Evolutionary conservation across 2,888 invertebrate species (phyloP).

Genomic region (Bibio marci): DNA sequence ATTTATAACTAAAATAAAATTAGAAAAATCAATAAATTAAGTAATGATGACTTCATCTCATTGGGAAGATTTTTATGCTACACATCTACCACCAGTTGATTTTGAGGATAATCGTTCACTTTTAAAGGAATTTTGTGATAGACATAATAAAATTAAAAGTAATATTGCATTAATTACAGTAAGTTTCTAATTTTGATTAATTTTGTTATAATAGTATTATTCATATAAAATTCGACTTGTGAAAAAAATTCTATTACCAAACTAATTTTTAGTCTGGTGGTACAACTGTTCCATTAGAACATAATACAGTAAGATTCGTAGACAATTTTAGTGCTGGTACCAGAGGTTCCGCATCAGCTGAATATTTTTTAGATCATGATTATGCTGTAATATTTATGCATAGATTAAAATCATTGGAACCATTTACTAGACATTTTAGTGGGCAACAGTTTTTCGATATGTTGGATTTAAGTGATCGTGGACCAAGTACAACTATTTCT

Average conservation of each 20-base stretch:
- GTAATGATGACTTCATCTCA: conserved; percentile 30
- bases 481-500: conserved; percentile 45
- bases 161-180: conserved; percentile 68
- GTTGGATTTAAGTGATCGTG: conserved; percentile 46
- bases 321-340: conserved; percentile 98
- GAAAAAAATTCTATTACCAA: too few species aligned
- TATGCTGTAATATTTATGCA: conserved; percentile 92
- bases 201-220: too few species aligned
- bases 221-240: too few species aligned
- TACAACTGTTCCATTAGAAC: conserved; percentile 90
- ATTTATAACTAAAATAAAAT: too few species aligned
- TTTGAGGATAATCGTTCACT: conserved; percentile 54
- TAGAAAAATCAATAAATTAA: too few species aligned
- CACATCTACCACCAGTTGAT: conserved; percentile 59
- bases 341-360: conserved; percentile 85
- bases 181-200: conserved; percentile 23
- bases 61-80: conserved; percentile 75
- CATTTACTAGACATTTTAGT: conserved; percentile 75
- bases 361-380: conserved; percentile 75
- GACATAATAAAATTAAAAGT: conserved; percentile 46
- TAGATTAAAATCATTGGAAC: conserved; percentile 75
- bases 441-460: conserved; percentile 64
- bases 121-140: conserved; percentile 55
- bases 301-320: conserved; percentile 92
- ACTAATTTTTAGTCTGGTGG: conserved; percentile 83